Conservation (phyloP, 2,797 vertebrate genomes). For the Peromyscus eremicus region DNA sequence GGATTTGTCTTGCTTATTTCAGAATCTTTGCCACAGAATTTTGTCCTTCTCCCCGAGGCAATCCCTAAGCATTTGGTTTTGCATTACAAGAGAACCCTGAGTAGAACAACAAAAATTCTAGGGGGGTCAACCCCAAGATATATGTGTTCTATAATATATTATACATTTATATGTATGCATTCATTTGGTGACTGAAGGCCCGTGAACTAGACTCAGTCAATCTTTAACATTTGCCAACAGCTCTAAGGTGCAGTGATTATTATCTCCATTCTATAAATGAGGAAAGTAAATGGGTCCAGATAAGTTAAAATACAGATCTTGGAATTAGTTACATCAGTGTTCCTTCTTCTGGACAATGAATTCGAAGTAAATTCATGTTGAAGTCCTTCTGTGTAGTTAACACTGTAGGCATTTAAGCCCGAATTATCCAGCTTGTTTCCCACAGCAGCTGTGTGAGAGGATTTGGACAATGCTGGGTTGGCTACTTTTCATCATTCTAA, state of each 20-base stretch:
- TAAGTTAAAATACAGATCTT: not conserved
- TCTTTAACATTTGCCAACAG: not conserved
- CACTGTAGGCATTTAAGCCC: not conserved
- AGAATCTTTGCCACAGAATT: not conserved
- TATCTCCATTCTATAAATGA: not conserved
- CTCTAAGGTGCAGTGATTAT: not conserved
- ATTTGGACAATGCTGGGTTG: not conserved
- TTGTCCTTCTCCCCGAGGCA: not conserved
- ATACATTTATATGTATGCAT: not conserved
- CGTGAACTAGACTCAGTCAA: not conserved
- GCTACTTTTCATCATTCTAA: not conserved
- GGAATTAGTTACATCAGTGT: not conserved
- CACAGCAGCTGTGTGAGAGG: not conserved
- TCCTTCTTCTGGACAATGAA: slow-evolving; percentile 34
- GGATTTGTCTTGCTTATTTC: not conserved
- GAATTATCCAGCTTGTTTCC: not conserved
- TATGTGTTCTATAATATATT: not conserved
- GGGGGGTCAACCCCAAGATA: not conserved
- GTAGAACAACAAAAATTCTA: not conserved
- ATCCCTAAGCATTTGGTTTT: not conserved
- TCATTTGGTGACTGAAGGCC: not conserved
- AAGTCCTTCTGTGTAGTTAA: not conserved
- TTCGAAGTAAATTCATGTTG: not conserved
- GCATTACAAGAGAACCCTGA: not conserved
- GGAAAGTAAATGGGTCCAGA: not conserved